Base-by-base conservation (phyloP, 2,113 vertebrate genomes). In the Chionis minor region DNA sequence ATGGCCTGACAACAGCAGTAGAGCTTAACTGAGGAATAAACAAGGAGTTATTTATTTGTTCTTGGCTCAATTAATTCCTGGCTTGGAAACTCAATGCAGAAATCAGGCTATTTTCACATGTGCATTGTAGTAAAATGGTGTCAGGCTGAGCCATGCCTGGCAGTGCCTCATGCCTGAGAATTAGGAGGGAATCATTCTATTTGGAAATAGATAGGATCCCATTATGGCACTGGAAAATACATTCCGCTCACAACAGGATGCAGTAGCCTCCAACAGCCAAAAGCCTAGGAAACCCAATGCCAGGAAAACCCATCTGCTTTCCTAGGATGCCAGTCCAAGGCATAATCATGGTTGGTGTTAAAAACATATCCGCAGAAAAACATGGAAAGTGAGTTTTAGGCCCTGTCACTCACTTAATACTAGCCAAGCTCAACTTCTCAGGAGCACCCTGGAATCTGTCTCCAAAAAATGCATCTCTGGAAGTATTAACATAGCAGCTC, bases 231-330 rank as follows among this genome's bases (percentile, higher is more conserved):
- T 82, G 77, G 54, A 89, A 96, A 92, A 90, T 77, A 49, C 38
- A 77, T 80, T 78, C 70, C 33, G 26, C 63, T 87, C 82, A 63
- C 69, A 87, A 80, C 86, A 94, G 86, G 63, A 93, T 81, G 89
- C 40, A 62, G 45, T 62, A 91, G 66, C 33, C 32, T 95, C 91
- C 92, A 92, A 84, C 80, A 94, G 77, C 62, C 80, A 95, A 96
- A 95, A 91, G n/a, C 62, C 87, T 71, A 81, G 91, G 55, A 89
- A 95, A 88, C 23, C 14, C 1, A 1, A 67, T 83, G 96, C 95
- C 94, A 97, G 81, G 47, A 94, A 95, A 95, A 19, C 71, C 94
- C 97, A 96, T 97, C 96, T 97, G 95, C 89, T 90, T 91, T 86
- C 75, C 81, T 74, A 69, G 81, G 45, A 86, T 94, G 63, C 45